Evolutionary conservation across 2,113 vertebrate species (phyloP).

Genomic region (Indicator indicator): DNA sequence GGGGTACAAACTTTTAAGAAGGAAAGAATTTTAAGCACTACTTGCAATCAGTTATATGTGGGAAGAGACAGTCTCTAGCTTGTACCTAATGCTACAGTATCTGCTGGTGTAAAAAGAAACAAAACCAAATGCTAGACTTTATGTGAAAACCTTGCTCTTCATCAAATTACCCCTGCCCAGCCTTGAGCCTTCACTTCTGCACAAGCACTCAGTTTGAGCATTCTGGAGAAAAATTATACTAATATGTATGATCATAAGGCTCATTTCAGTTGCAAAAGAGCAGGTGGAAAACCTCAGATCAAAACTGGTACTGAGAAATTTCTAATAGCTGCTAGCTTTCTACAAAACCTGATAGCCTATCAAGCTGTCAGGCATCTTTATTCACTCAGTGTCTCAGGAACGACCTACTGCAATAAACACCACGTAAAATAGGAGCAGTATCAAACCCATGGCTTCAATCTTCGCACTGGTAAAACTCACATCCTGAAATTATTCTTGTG

Average conservation of each 20-base stretch:
- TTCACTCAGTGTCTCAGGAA: not conserved
- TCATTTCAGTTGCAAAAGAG: not conserved
- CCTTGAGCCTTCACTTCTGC: not conserved
- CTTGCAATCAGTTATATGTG: not conserved
- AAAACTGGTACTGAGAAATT: not conserved
- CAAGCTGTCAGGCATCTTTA: not conserved
- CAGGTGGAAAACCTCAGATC: not conserved
- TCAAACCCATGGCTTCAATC: not conserved
- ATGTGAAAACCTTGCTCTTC: not conserved
- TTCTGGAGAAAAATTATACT: not conserved
- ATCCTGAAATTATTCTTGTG: conserved; percentile 36
- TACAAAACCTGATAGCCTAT: not conserved
- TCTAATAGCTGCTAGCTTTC: not conserved
- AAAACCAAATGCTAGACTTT: not conserved
- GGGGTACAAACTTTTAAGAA: not conserved
- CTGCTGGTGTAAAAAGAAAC: not conserved
- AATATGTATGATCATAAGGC: not conserved
- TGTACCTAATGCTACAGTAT: not conserved
- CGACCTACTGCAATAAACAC: not conserved
- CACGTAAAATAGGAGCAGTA: not conserved
- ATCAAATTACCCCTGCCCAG: not conserved
- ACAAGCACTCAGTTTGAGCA: too few species aligned
- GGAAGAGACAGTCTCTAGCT: accelerated
- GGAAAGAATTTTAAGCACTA: not conserved
- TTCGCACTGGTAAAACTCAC: not conserved